phyloP scores from a whole-genome alignment of 2,888 invertebrate species.

The Tipula confusa region DNA sequence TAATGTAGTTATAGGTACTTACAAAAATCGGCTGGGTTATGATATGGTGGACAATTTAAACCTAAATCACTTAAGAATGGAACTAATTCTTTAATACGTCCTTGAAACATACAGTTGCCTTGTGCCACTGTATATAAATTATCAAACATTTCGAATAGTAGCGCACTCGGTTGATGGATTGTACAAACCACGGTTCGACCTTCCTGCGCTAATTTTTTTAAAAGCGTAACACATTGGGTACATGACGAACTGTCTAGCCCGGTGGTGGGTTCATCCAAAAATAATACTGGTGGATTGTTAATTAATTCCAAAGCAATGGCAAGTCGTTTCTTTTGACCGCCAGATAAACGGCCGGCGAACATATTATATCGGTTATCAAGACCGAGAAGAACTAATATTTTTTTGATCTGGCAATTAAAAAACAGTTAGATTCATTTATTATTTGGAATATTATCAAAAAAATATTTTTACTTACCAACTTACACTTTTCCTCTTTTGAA shows the following conservation, averaged over 20 bases:
- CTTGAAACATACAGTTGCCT: slow-evolving; percentile 82
- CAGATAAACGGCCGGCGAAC: slow-evolving; percentile 67
- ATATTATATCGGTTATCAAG: slow-evolving; percentile 66
- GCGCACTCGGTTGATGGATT: slow-evolving; percentile 90
- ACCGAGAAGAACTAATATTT: slow-evolving; percentile 68
- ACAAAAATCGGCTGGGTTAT: slow-evolving; percentile 95
- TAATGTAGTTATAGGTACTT: slow-evolving; percentile 49
- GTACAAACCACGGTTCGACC: slow-evolving; percentile 88
- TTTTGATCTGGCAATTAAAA: slow-evolving; percentile 57
- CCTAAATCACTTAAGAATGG: slow-evolving; percentile 73
- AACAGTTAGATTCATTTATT: slow-evolving; percentile 6
- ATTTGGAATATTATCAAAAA: not conserved
- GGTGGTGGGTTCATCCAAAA: slow-evolving; percentile 84
- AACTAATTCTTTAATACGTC: slow-evolving; percentile 66
- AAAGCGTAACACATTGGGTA: slow-evolving; percentile 72
- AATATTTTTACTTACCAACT: slow-evolving; percentile 64
- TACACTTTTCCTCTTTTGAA: slow-evolving; percentile 61
- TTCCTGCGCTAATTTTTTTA: slow-evolving; percentile 76
- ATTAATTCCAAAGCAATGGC: slow-evolving; percentile 79
- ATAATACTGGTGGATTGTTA: slow-evolving; percentile 82
- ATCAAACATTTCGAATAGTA: slow-evolving; percentile 90
- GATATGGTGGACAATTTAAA: slow-evolving; percentile 81
- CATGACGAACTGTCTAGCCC: slow-evolving; percentile 88
- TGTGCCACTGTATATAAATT: slow-evolving; percentile 77
- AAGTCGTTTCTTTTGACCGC: slow-evolving; percentile 78